Evolutionary conservation across 2,113 vertebrate species (phyloP).

Genomic region (Abramis brama): DNA sequence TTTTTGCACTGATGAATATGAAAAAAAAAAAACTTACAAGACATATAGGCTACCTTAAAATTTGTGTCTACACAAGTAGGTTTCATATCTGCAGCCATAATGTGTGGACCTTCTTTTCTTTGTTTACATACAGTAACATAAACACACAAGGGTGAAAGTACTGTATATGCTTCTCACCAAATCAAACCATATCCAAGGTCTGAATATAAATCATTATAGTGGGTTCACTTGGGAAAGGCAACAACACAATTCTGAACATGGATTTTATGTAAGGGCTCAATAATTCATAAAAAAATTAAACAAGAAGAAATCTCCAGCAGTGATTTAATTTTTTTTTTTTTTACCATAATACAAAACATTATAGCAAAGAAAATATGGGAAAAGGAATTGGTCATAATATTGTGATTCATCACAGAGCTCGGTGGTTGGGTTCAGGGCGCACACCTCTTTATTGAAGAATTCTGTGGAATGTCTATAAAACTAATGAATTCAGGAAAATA

Average conservation of each 20-base stretch:
- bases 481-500: neutral
- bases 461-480: neutral
- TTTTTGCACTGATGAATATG: too few species aligned
- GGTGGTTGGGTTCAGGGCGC: neutral
- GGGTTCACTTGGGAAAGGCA: neutral
- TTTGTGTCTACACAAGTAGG: neutral
- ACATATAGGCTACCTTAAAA: neutral
- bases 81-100: neutral
- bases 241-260: neutral
- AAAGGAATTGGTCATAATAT: neutral
- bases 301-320: neutral
- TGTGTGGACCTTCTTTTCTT: neutral
- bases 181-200: neutral
- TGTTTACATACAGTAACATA: neutral
- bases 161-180: neutral
- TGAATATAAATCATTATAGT: neutral
- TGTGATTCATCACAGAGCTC: neutral
- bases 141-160: neutral
- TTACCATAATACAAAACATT: neutral
- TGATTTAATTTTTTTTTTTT: neutral
- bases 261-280: neutral
- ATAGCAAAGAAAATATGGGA: neutral
- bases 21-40: neutral
- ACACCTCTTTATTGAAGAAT: neutral
- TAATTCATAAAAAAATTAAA: neutral